Conservation (phyloP, 2,797 vertebrate genomes). For the Heterohyrax brucei region DNA sequence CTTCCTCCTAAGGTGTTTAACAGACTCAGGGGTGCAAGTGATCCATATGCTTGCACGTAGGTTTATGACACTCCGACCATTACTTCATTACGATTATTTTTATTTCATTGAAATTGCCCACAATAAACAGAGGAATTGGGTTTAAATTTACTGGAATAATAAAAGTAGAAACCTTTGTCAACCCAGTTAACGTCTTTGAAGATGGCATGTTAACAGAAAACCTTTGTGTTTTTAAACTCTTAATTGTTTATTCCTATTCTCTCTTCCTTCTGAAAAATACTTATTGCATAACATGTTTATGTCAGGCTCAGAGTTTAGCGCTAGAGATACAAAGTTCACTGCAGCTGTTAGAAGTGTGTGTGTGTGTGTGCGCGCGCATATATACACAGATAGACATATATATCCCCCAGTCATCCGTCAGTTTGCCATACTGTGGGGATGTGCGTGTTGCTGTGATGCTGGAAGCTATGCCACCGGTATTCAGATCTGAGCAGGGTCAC, state of each 20-base stretch:
- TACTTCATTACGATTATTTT: constrained; percentile 50
- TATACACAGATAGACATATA: neutral
- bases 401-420: no score
- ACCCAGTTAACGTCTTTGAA: neutral
- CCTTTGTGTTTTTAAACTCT: constrained; percentile 7
- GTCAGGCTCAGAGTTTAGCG: neutral
- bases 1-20: constrained; percentile 67
- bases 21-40: neutral
- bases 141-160: constrained; percentile 41
- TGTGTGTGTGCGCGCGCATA: neutral
- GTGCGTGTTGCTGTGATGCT: no score
- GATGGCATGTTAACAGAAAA: neutral
- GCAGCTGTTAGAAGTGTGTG: neutral
- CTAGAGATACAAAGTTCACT: neutral
- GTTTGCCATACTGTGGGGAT: no score
- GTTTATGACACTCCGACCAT: constrained; percentile 33
- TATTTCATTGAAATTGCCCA: constrained; percentile 46
- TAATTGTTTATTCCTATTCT: constrained; percentile 9
- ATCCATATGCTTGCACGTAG: constrained; percentile 13
- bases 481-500: no score
- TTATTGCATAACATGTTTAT: neutral
- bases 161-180: constrained; percentile 20
- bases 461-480: no score
- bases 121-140: constrained; percentile 2
- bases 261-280: neutral